Evolutionary conservation across 1,140 invertebrate genomes (phyloP).

Genomic region (Teleogryllus occipitalis): DNA sequence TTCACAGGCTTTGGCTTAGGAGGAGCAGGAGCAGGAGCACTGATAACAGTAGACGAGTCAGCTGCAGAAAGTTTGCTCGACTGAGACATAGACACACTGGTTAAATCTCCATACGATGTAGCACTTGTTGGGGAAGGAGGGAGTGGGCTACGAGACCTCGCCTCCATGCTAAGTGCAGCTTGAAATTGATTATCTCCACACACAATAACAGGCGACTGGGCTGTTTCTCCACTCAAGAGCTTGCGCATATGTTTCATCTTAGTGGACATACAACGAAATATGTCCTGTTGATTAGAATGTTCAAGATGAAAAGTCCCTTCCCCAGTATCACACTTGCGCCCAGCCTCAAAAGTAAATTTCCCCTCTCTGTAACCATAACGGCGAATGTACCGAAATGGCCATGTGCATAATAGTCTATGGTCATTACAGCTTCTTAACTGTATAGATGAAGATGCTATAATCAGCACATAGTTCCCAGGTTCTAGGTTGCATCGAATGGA

Average conservation of each 20-base stretch:
- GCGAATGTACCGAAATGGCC: slow-evolving; percentile 79
- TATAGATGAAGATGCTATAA: slow-evolving; percentile 62
- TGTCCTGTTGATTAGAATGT: slow-evolving; percentile 68
- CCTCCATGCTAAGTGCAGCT: slow-evolving; percentile 60
- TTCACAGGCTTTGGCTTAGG: slow-evolving; percentile 21
- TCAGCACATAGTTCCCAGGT: slow-evolving; percentile 58
- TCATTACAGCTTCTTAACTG: slow-evolving; percentile 59
- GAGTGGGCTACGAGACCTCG: slow-evolving; percentile 65
- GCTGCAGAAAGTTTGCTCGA: background rate
- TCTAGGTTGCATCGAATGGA: slow-evolving; percentile 64
- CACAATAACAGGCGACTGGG: slow-evolving; percentile 18
- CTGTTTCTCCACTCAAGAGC: slow-evolving; percentile 56
- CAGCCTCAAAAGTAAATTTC: slow-evolving; percentile 85
- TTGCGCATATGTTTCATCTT: slow-evolving; percentile 82
- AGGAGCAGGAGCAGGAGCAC: background rate
- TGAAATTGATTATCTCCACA: slow-evolving; percentile 66
- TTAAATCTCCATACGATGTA: slow-evolving; percentile 40
- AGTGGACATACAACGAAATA: slow-evolving; percentile 62
- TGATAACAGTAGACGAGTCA: slow-evolving; percentile 1
- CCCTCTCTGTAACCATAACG: slow-evolving; percentile 72
- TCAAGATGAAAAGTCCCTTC: slow-evolving; percentile 75
- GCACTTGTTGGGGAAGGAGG: slow-evolving; percentile 53
- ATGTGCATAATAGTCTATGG: slow-evolving; percentile 56
- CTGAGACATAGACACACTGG: slow-evolving; percentile 20
- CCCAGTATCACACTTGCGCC: slow-evolving; percentile 75